Evolutionary conservation across 2,797 vertebrate species (phyloP), one percentile per base, ranked within the genome.

Genomic region (Telmatherina bonti): DNA sequence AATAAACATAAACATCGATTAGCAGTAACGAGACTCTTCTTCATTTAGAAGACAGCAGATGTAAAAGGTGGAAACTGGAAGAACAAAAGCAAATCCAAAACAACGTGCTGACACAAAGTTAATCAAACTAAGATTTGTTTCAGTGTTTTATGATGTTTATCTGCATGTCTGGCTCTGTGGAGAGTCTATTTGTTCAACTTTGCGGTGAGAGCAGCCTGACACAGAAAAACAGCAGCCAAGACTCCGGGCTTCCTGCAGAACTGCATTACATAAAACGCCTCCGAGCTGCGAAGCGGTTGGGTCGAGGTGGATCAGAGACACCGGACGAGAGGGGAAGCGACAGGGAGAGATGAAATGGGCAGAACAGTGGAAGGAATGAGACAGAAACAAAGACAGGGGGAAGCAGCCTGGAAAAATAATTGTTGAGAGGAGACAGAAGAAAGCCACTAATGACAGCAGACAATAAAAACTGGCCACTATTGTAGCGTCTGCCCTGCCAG

Each of bases 391-490:
- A 88, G 76, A 64, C 1, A 58, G 76, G 70, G n/a, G 79, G 76
- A 89, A 88, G 78, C 81, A 74, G 88, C 84, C 72, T 85, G 82
- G 82, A 87, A 87, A 90, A 89, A 91, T 85, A 88, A 88, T 81
- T 77, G 83, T 85, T 72, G 75, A 82, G 84, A 82, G 76, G 86
- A 93, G 92, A 91, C 90, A 92, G 88, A 91, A 67, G 70, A 85
- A 92, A 92, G 90, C 92, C 90, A 90, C 90, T 93, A 93, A 94
- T 91, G 88, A 91, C 91, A 92, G 87, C 84, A 86, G 89, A 91
- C 90, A 90, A 88, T 86, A 85, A 87, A 86, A 85, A 80, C 41
- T 26, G 78, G 77, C 74, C 81, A 64, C 81, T 76, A 54, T 60
- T 75, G 87, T 45, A 79, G 70, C 57, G 59, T 91, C 89, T 85